Percentiles rank a stretch among this genome's conserved stretches.
Conservation (phyloP, 53 echinoderm and acorn worm genomes). For the Apostichopus leukothele region DNA sequence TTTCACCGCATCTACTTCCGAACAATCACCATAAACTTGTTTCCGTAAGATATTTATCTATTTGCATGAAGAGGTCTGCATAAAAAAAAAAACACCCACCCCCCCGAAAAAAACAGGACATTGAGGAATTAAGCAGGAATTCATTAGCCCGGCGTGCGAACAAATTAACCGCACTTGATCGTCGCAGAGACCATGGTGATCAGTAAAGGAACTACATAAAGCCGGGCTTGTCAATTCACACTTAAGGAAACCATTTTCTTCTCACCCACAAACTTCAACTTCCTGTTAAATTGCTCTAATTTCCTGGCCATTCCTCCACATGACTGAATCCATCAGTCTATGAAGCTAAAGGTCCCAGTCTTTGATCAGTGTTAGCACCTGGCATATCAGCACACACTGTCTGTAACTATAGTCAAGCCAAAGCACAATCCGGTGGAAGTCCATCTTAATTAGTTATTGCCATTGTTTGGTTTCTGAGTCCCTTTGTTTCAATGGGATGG, state of each 20-base stretch:
- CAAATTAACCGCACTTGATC: background rate
- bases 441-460: background rate
- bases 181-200: background rate
- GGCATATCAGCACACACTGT: background rate
- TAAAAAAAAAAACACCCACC: background rate
- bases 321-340: background rate
- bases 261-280: slow-evolving; percentile 32
- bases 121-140: slow-evolving; percentile 14
- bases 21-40: background rate
- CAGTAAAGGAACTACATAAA: slow-evolving; percentile 1
- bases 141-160: background rate
- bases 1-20: background rate
- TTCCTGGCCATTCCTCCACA: slow-evolving; percentile 13
- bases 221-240: slow-evolving; percentile 13
- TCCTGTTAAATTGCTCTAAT: slow-evolving; percentile 15
- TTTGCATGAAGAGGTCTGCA: background rate
- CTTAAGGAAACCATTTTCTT: background rate
- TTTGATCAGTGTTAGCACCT: background rate
- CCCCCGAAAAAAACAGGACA: slow-evolving; percentile 1
- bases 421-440: background rate
- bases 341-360: background rate
- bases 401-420: background rate
- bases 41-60: slow-evolving; percentile 1
- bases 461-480: background rate
- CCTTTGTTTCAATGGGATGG: background rate